A percentile compares a stretch with the other conserved stretches of the same genome.
phyloP scores from a whole-genome alignment of 2,888 invertebrate genomes.

The Agrotis puta region DNA sequence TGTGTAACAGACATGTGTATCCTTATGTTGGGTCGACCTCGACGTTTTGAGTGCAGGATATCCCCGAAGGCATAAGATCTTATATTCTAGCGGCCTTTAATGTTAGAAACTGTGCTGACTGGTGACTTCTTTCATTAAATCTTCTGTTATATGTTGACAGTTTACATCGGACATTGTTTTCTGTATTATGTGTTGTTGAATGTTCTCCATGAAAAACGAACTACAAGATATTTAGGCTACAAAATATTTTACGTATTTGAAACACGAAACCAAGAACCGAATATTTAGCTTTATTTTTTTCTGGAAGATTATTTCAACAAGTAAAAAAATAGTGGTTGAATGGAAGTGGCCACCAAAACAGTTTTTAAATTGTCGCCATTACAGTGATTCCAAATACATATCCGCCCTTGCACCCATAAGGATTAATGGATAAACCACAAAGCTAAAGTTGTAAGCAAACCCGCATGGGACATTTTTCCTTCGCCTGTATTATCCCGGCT shows the following conservation, averaged over 20 bases:
- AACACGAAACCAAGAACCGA: neutral
- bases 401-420: slow-evolving; percentile 12
- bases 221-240: neutral
- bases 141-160: slow-evolving; percentile 4
- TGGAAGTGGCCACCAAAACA: neutral
- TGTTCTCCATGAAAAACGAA: neutral
- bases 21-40: slow-evolving; percentile 42
- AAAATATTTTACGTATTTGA: too few species aligned
- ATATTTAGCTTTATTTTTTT: neutral
- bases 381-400: slow-evolving; percentile 35
- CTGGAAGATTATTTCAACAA: neutral
- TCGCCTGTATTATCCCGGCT: slow-evolving; percentile 57
- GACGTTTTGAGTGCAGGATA: slow-evolving; percentile 46
- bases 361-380: neutral
- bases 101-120: slow-evolving; percentile 16
- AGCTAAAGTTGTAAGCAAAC: slow-evolving; percentile 48
- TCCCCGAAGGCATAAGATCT: slow-evolving; percentile 54
- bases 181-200: neutral
- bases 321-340: neutral
- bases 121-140: slow-evolving; percentile 27
- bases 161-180: slow-evolving; percentile 7
- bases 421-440: slow-evolving; percentile 38
- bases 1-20: slow-evolving; percentile 47
- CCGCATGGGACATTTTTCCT: slow-evolving; percentile 52
- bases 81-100: slow-evolving; percentile 45